Evolutionary conservation across 2,797 vertebrate genomes (phyloP), one percentile per base, ranked within the genome.

Genomic region (Hydrophis major): DNA sequence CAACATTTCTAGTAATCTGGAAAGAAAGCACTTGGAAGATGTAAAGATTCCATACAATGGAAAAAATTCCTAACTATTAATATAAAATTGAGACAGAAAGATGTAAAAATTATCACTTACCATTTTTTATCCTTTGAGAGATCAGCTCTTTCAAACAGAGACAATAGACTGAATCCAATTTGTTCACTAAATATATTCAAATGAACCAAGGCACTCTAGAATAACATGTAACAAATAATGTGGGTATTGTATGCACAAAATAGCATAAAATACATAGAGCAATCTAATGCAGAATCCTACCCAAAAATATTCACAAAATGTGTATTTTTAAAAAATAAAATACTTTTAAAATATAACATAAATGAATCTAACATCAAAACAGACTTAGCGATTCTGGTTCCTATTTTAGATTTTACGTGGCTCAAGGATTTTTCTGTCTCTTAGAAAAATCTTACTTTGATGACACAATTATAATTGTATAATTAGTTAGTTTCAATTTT

Each of bases 101-200:
- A 27, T n/a, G 28, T 88, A 47, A 95, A 95, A 91, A 90, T 13
- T 2, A 94, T 78, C 91, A 97, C 97, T 95, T 97, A 99, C 99
- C 99, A 99, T 25, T 89, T 91, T 25, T 95, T 97, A 90, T 97
- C 95, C 78, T 94, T 96, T 1, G 97, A 97, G 86, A 97, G 94
- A 89, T 99, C 97, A 55, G 95, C 97, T 96, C 96, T 98, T 92
- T 96, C 96, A 94, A 99, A 98, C 94, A 99, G 97, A 6, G 96
- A 96, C 94, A 99, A 96, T 88, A 99, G 97, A 97, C 96, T 96
- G 1, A 97, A 97, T 89, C 98, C 93, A 0, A 99, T 91, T 42
- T 95, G 96, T 1, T 97, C 95, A 12, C 97, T 88, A 91, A 98
- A 96, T 93, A 96, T 93, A 99, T 99, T 97, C 60, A 95, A 28